phyloP scores from a whole-genome alignment of 2,113 vertebrate genomes.

The Gadus chalcogrammus region DNA sequence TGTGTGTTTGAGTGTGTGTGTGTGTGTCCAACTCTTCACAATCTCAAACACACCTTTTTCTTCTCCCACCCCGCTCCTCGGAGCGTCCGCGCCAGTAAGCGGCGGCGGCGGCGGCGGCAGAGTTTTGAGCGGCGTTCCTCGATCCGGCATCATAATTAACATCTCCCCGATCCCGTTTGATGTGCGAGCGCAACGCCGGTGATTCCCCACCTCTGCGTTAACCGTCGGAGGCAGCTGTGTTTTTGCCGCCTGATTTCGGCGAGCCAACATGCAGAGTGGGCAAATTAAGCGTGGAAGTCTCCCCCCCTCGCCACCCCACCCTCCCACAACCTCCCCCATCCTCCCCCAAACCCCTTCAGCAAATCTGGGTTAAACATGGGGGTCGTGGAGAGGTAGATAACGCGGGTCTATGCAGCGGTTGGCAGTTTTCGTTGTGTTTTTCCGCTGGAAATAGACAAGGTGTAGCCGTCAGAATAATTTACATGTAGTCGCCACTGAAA shows the following conservation, averaged over 20 bases:
- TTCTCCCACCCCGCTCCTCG: background rate
- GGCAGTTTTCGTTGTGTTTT: conserved; percentile 60
- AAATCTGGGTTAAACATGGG: conserved; percentile 68
- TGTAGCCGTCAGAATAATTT: conserved; percentile 40
- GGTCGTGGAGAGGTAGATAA: conserved; percentile 58
- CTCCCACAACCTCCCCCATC: conserved; percentile 3
- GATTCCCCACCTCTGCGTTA: conserved; percentile 40
- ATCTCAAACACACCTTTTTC: conserved; percentile 34
- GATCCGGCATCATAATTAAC: conserved; percentile 63
- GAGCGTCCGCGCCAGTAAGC: conserved; percentile 14
- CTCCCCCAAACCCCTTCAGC: conserved; percentile 13
- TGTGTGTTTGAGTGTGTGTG: conserved; percentile 3
- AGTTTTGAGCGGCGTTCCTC: conserved; percentile 37
- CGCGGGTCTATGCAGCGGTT: conserved; percentile 61
- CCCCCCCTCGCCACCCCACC: conserved; percentile 11
- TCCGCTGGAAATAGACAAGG: conserved; percentile 46
- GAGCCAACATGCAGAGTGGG: conserved; percentile 20
- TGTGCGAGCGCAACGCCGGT: conserved; percentile 21
- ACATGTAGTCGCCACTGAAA: conserved; percentile 41
- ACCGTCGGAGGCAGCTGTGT: too few species aligned
- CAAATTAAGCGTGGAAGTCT: conserved; percentile 49
- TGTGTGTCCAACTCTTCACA: conserved; percentile 5
- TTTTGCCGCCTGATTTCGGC: background rate
- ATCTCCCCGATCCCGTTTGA: conserved; percentile 52
- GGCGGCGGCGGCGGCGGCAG: conserved; percentile 43